Base-by-base conservation (phyloP, 2,113 vertebrate species). In the Lepisosteus oculatus region DNA sequence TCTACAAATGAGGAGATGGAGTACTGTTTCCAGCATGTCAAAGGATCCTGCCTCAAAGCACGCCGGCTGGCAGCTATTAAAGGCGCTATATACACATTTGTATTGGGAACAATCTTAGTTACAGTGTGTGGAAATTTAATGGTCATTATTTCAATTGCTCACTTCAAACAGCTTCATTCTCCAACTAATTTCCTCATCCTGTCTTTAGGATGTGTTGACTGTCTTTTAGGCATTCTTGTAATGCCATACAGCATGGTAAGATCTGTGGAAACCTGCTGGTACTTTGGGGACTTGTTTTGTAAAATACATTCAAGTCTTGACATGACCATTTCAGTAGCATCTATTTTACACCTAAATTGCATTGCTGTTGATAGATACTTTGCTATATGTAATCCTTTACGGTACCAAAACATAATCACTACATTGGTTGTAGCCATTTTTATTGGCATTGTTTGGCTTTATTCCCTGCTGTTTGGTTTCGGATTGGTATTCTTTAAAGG, bases 31-130 rank as follows among this genome's bases (percentile, higher is more conserved):
- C n/a, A n/a, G n/a, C n/a, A n/a, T n/a, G n/a, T n/a, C n/a, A n/a
- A n/a, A n/a, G n/a, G n/a, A n/a, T n/a, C 78, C 42, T 85, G 80
- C 4, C 80, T 7, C 55, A 61, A 61, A 59, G 6, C 68, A 59
- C 14, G 72, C 5, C 79, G 75, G 12, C 61, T 77, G 2, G 6
- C 62, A 0, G 62, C 8, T 7, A 2, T 82, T n/a, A 3, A 1
- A 55, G 68, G 29, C 0, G 65, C 77, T 1, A 73, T 84, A 59
- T 87, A 89, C 55, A 61, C 75, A 0, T 71, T 80, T 2, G 67
- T 89, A 72, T 65, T 9, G 3, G 57, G 70, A 41, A 68, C 74
- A 57, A 80, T 86, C 55, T 44, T 80, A 74, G 68, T 90, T 75
- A 90, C 85, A 59, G 29, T 29, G 29, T 29, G 29, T 29, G 29